Evolutionary conservation across 2,113 vertebrate genomes (phyloP), one percentile per base, ranked within the genome.

Genomic region (Ginglymostoma cirratum): DNA sequence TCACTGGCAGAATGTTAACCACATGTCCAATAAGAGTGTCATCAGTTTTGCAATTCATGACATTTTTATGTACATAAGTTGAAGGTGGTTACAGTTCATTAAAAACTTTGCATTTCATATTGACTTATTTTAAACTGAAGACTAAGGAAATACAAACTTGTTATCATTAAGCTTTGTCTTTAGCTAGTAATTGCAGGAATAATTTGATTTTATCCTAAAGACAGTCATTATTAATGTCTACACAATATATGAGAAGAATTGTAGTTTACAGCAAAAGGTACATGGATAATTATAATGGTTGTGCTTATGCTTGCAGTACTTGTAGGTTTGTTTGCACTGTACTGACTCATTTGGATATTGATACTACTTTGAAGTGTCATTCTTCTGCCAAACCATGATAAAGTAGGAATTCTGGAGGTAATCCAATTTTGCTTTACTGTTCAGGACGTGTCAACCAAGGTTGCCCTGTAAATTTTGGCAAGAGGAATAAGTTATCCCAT

Each of bases 351-450:
- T 61, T 15, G 2, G 12, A 10, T 95, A 96, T 89, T 96, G 72
- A 94, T 70, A 52, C 72, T 95, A 96, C 80, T 10, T 1, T 96
- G 69, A 95, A 48, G 27, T 95, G 69, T 96, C 96, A 96, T 65
- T 23, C 95, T 95, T 96, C 80, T 7, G 92, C 96, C 2, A 87
- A 96, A 78, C 96, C 8, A 80, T 80, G 67, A 96, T 95, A 96
- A 96, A 96, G 38, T 65, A 83, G 95, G 45, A 87, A 78, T 96
- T 96, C 4, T 23, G 96, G 96, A 96, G 38, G 10, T 95, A 96
- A 96, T 96, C 24, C 96, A 8, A 78, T n/a, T 92, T 66, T 8
- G 24, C 86, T 24, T 96, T 96, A 96, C 0, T 5, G 15, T 96
- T 0, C 95, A 15, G 83, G 24, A 96, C 83, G 15, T 34, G 3